Base-by-base conservation (phyloP, 2,888 invertebrate genomes). In the Euproctis similis region DNA sequence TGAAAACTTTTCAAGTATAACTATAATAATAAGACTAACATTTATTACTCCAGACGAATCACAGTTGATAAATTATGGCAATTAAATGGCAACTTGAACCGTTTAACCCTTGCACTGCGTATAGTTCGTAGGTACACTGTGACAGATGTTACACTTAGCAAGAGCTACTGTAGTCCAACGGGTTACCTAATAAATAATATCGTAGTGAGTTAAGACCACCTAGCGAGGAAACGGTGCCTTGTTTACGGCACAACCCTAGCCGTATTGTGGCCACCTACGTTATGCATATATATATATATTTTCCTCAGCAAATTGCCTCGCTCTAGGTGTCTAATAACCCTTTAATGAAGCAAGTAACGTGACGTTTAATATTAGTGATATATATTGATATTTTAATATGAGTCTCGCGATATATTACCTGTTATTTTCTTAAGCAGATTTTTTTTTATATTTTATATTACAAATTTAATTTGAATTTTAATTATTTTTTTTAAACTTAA, bases 271-370 rank as follows among this genome's bases (percentile, higher is more conserved):
- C 62, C 78, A 78, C 77, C 80, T 75, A 76, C 74, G 70, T 71
- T 61, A 71, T n/a, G n/a, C n/a, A n/a, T n/a, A n/a, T n/a, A n/a
- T n/a, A n/a, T n/a, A n/a, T 78, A 80, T 71, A 76, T 81, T 81
- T 77, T 75, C 72, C 76, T 76, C 68, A 77, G 80, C 82, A 82
- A 82, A 81, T 82, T 82, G 76, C 70, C 65, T 68, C 60, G 71
- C 69, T 68, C 61, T 53, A 54, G 60, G 74, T 73, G 74, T 76
- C 78, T 82, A 78, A 78, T 80, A 80, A 80, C 76, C 75, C 73
- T 71, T 77, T 82, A 81, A 82, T 80, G 75, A 81, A 80, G 70
- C 65, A 53, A 65, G 52, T 48, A 51, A 46, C 41, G 24, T 44
- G 41, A 42, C 49, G 46, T 49, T 53, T 46, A 46, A 49, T 49